Evolutionary conservation across 2,797 vertebrate genomes (phyloP), one percentile per base, ranked within the genome.

Genomic region (Hemibagrus guttatus): DNA sequence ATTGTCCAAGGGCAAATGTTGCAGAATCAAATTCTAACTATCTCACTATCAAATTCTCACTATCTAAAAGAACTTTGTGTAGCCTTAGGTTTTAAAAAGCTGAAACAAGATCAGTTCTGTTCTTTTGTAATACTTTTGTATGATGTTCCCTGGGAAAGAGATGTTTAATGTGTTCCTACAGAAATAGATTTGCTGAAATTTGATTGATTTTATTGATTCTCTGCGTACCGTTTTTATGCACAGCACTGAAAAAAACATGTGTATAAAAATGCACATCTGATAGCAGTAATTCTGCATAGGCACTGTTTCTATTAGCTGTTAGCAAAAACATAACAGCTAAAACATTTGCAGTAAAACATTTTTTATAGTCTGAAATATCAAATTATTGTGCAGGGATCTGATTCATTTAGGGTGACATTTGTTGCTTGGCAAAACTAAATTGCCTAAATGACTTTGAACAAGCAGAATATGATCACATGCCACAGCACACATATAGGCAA

Each of bases 371-470:
- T 59, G 85, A 91, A 91, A 88, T 85, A 89, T 88, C 59, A 21
- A 89, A 89, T 88, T 58, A 80, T 82, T 78, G 46, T 87, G 49
- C 46, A 79, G 71, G 72, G 82, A 90, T 72, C 85, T 74, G n/a
- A 86, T 88, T 89, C 63, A 87, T 89, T 89, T 86, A 63, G 42
- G 74, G 74, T 81, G 71, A 89, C 87, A 89, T 88, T 87, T 85
- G 85, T 89, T 87, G 82, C 64, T 2, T 28, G 52, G 88, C 83
- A 56, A 90, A 81, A 78, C 72, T 86, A 89, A 90, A 88, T 84
- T 84, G 79, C 75, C 81, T 87, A 79, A 92, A 90, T 74, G 6
- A 59, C 56, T 84, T 82, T 72, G 81, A 87, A 85, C 74, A 84
- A 81, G 86, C 63, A 58, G 61, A 79, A 87, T 76, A 56, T 72